Conservation (phyloP, 2,797 vertebrate species). For the Microctenopoma steveboyesi region DNA sequence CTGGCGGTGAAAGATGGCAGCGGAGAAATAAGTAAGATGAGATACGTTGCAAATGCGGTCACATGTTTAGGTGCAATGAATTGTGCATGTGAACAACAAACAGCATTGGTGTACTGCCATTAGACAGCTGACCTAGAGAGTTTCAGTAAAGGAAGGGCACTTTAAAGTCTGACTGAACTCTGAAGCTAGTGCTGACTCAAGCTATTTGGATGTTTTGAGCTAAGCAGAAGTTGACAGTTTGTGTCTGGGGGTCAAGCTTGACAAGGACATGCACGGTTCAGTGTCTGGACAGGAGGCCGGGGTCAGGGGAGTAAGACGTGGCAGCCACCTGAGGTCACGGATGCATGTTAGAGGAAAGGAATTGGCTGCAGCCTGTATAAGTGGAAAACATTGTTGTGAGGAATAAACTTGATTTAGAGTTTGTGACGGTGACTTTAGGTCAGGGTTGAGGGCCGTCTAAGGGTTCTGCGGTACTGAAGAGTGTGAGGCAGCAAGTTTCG, state of each 20-base stretch:
- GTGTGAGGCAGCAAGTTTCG: slow-evolving; percentile 19
- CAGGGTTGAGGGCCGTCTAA: slow-evolving; percentile 35
- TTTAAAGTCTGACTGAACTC: slow-evolving; percentile 28
- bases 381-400: slow-evolving; percentile 24
- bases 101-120: slow-evolving; percentile 20
- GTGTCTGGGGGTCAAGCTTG: slow-evolving; percentile 52
- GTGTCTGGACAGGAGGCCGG: slow-evolving; percentile 75
- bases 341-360: slow-evolving; percentile 40
- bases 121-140: slow-evolving; percentile 16
- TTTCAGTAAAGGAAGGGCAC: slow-evolving; percentile 34
- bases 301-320: slow-evolving; percentile 49
- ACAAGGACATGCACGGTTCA: slow-evolving; percentile 64
- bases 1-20: slow-evolving; percentile 43
- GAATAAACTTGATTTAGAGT: slow-evolving; percentile 47
- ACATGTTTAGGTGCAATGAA: slow-evolving; percentile 7
- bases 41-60: slow-evolving; percentile 22
- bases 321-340: slow-evolving; percentile 57
- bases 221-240: slow-evolving; percentile 42
- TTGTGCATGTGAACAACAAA: slow-evolving; percentile 19
- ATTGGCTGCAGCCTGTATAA: slow-evolving; percentile 23
- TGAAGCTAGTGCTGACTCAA: slow-evolving; percentile 30
- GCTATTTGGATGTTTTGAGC: slow-evolving; percentile 39
- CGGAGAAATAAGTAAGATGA: slow-evolving; percentile 42
- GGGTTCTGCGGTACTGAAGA: slow-evolving; percentile 13
- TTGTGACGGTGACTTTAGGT: slow-evolving; percentile 37